A percentile compares a stretch with the other conserved stretches of the same genome.
These are phyloP conservation scores for Garra rufa DNA, from an alignment of 2,113 vertebrate species.

Conservation along the genomic window DNA sequence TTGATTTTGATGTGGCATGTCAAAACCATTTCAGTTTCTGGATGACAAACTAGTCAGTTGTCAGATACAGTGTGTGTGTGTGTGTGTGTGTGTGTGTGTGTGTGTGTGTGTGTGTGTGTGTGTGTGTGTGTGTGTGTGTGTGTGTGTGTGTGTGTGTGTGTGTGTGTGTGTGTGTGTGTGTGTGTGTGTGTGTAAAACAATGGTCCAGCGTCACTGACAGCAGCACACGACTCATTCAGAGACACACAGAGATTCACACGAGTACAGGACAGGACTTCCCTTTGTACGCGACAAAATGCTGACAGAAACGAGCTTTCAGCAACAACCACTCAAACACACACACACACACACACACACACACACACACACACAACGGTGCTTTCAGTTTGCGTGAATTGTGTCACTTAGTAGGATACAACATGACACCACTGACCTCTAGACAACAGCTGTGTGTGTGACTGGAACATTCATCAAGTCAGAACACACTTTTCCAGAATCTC, in stretches of 20 bases:
- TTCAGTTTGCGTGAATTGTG: background rate
- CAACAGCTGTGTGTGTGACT: background rate
- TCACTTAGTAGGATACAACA: background rate
- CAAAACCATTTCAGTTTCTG: too few relatives aligned
- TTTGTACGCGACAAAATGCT: background rate
- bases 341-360: background rate
- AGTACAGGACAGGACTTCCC: background rate
- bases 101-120: too few relatives aligned
- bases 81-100: too few relatives aligned
- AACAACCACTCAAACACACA: background rate
- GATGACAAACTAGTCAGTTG: background rate
- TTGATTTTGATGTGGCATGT: too few relatives aligned
- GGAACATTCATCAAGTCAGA: too few relatives aligned
- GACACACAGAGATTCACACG: background rate
- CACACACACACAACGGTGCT: conserved; percentile 19
- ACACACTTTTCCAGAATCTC: too few relatives aligned
- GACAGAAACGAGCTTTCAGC: background rate
- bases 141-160: too few relatives aligned
- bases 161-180: background rate
- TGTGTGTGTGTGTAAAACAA: background rate
- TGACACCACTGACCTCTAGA: conserved; percentile 6
- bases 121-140: too few relatives aligned
- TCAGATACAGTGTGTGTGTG: background rate
- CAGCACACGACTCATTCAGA: background rate
- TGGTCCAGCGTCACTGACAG: background rate